Evolutionary conservation across 2,888 invertebrate species (phyloP).

Genomic region (Pachycephus smyrnensis): DNA sequence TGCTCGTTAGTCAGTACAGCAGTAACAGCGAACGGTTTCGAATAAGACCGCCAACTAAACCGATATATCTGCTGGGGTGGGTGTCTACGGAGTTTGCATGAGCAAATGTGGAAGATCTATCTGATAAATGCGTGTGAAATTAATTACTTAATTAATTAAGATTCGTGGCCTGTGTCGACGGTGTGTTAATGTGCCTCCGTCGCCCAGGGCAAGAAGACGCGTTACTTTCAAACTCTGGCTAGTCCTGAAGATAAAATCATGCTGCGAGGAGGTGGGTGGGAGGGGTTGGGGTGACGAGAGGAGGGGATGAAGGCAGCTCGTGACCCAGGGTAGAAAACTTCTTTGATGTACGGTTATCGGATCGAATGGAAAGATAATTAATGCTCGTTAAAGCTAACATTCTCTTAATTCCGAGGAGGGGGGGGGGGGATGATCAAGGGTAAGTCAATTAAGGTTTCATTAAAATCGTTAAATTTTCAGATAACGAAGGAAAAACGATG

Average conservation of each 20-base stretch:
- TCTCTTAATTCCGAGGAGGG: neutral
- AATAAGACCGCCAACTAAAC: conserved; percentile 51
- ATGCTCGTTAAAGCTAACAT: neutral
- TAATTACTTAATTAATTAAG: conserved; percentile 59
- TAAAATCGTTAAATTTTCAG: neutral
- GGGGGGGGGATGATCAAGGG: neutral
- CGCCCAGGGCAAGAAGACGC: neutral
- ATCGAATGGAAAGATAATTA: neutral
- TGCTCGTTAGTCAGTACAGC: conserved; percentile 46
- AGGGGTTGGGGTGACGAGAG: too few relatives aligned
- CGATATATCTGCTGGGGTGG: conserved; percentile 49
- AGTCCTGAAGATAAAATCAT: neutral
- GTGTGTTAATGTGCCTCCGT: neutral
- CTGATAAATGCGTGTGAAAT: conserved; percentile 55
- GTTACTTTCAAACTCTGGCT: conserved; percentile 7
- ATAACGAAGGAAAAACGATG: neutral
- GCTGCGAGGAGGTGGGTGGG: neutral
- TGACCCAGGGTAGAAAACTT: neutral
- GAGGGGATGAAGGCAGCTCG: too few relatives aligned
- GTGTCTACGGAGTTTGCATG: conserved; percentile 46
- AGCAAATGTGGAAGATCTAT: conserved; percentile 38
- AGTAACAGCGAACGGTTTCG: conserved; percentile 45
- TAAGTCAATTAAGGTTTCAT: neutral
- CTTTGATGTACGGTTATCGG: neutral
- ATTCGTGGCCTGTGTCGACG: conserved; percentile 32